Percentiles rank a stretch among this genome's conserved stretches.
Evolutionary conservation across 2,797 vertebrate genomes (phyloP).

Genomic region (Limnodromus scolopaceus): DNA sequence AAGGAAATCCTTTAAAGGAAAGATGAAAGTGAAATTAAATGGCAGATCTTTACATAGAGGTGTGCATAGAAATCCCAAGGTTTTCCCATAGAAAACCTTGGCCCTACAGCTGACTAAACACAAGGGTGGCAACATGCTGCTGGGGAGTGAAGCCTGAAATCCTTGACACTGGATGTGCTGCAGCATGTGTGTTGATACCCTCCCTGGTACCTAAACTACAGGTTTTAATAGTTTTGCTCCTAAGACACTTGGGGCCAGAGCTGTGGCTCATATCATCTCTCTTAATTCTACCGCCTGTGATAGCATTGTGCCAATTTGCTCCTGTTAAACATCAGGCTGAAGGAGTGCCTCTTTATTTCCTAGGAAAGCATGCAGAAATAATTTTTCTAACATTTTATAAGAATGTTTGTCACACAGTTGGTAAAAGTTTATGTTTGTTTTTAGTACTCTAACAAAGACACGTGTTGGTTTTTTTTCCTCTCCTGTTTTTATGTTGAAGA

Average conservation of each 20-base stretch:
- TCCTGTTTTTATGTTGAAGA: not conserved
- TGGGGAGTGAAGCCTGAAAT: not conserved
- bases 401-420: not conserved
- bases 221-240: rapidly evolving
- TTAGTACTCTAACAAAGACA: not conserved
- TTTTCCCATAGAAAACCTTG: no score
- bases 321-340: not conserved
- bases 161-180: rapidly evolving
- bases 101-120: not conserved
- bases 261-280: not conserved
- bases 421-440: not conserved
- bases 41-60: not conserved
- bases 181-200: rapidly evolving
- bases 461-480: not conserved
- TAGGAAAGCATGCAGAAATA: not conserved
- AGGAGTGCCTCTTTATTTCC: not conserved
- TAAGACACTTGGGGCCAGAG: rapidly evolving
- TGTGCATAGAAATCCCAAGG: rapidly evolving
- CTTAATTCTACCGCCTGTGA: rapidly evolving
- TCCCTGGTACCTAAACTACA: not conserved
- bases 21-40: not conserved
- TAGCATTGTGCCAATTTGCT: not conserved
- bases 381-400: not conserved
- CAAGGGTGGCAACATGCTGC: not conserved
- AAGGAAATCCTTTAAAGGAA: not conserved